Evolutionary conservation across 2,888 invertebrate genomes (phyloP).

Genomic region (Apotomis capreana): DNA sequence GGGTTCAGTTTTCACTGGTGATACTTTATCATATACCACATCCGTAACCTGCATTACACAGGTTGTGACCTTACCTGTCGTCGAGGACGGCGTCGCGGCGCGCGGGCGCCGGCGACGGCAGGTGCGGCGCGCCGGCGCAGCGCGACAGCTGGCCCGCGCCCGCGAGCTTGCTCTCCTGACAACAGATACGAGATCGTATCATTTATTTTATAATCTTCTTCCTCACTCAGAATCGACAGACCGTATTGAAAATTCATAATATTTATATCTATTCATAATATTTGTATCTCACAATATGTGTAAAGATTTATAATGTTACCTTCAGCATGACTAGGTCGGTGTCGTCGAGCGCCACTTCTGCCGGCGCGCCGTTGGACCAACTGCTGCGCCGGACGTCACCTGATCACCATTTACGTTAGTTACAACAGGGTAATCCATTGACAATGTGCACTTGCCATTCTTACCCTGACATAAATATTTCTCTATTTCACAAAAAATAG

Average conservation of each 20-base stretch:
- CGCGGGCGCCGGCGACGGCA: constrained; percentile 28
- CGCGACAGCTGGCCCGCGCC: constrained; percentile 58
- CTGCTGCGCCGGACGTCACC: constrained; percentile 70
- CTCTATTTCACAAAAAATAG: too few relatives aligned
- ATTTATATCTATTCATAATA: too few relatives aligned
- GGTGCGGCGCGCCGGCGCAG: constrained; percentile 54
- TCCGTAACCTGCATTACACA: background rate
- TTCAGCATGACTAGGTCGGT: constrained; percentile 74
- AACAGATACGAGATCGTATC: too few relatives aligned
- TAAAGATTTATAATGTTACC: constrained; percentile 51
- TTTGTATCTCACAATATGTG: too few relatives aligned
- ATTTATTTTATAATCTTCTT: too few relatives aligned
- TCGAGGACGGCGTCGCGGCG: constrained; percentile 45
- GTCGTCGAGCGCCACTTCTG: constrained; percentile 74
- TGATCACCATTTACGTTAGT: constrained; percentile 42
- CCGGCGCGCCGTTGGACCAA: constrained; percentile 73
- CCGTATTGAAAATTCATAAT: too few relatives aligned
- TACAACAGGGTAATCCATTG: background rate
- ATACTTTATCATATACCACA: too few relatives aligned
- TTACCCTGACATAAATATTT: too few relatives aligned
- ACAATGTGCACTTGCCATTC: too few relatives aligned
- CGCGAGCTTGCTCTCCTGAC: constrained; percentile 55
- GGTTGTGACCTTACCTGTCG: constrained; percentile 50
- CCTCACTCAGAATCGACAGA: too few relatives aligned
- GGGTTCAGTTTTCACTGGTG: too few relatives aligned